Evolutionary conservation across 2,113 vertebrate species (phyloP), one percentile per base, ranked within the genome.

Genomic region (Neodon shergylaensis): DNA sequence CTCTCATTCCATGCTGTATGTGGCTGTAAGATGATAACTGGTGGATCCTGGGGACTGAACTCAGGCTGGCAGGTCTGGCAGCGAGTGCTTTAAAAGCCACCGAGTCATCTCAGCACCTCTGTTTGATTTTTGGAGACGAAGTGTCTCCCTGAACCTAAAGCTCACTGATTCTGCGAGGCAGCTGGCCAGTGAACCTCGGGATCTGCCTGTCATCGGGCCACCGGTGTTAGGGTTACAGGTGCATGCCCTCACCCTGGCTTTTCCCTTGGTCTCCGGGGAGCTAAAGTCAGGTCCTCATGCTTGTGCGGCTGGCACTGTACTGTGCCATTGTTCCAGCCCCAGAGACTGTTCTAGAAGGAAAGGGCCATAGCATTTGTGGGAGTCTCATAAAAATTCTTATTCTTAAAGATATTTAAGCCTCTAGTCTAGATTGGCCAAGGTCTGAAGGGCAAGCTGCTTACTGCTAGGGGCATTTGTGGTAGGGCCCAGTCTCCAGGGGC

Each of bases 401-500:
- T 92, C 76, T 88, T 78, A 85, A 82, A 91, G 42, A 39, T 5
- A 88, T 31, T 72, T 49, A 73, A 39, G 63, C 14, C 17, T 2
- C 61, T 78, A 86, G 61, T 39, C 61, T 82, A 10, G 24, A 87
- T 44, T 86, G 63, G 63, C 70, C 24, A 76, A 44, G 19, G 21
- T 47, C 54, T 36, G 12, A n/a, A 73, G n/a, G 36, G 39, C 4
- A 0, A 24, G 63, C 28, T 47, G 65, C 8, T 13, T 26, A 2
- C 76, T 19, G 61, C 58, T 28, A 1, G 7, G 3, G 54, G 65
- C 22, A 7, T 31, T 11, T 28, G 81, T 1, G 31, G 58, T 16
- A 4, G 12, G 49, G n/a, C 44, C 3, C 42, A 39, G 63, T 1
- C 0, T 26, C 65, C 65, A 21, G 58, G 72, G 0, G 0, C 9